Conservation (phyloP, 2,113 vertebrate genomes). For the Seriola dumerili region DNA sequence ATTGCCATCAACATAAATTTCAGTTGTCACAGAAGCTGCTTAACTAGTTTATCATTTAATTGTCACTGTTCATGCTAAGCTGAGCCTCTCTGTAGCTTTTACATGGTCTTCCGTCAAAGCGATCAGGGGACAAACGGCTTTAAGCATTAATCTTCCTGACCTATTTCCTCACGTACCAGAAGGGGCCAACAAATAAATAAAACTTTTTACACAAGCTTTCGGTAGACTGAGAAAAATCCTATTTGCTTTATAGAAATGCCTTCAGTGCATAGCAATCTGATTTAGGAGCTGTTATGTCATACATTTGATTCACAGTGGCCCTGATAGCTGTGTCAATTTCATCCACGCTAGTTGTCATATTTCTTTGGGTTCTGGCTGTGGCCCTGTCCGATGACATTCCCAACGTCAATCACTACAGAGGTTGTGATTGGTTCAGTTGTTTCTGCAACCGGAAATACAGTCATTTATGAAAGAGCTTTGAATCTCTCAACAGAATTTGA, state of each 20-base stretch:
- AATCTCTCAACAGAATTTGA: background rate
- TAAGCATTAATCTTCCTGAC: slow-evolving; percentile 17
- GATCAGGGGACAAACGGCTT: slow-evolving; percentile 24
- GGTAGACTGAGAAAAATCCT: background rate
- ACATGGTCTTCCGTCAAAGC: slow-evolving; percentile 20
- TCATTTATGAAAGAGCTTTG: background rate
- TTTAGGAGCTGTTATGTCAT: slow-evolving; percentile 21
- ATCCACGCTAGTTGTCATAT: slow-evolving; percentile 9
- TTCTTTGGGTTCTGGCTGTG: slow-evolving; percentile 21
- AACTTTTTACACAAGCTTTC: background rate
- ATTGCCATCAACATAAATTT: slow-evolving; percentile 29
- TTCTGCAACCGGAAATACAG: background rate
- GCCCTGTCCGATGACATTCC: background rate
- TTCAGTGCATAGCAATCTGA: background rate
- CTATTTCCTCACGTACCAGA: slow-evolving; percentile 17
- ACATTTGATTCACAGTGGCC: slow-evolving; percentile 14
- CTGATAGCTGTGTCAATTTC: slow-evolving; percentile 7
- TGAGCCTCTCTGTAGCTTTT: slow-evolving; percentile 4
- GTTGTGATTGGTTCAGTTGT: slow-evolving; percentile 15
- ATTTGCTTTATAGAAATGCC: slow-evolving; percentile 15
- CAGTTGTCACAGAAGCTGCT: slow-evolving; percentile 26
- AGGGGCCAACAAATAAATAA: background rate
- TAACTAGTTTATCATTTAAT: slow-evolving; percentile 11
- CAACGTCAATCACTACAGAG: background rate
- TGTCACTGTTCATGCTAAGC: background rate